phyloP scores from a whole-genome alignment of 2,888 invertebrate genomes.

The Microdon myrmicae region DNA sequence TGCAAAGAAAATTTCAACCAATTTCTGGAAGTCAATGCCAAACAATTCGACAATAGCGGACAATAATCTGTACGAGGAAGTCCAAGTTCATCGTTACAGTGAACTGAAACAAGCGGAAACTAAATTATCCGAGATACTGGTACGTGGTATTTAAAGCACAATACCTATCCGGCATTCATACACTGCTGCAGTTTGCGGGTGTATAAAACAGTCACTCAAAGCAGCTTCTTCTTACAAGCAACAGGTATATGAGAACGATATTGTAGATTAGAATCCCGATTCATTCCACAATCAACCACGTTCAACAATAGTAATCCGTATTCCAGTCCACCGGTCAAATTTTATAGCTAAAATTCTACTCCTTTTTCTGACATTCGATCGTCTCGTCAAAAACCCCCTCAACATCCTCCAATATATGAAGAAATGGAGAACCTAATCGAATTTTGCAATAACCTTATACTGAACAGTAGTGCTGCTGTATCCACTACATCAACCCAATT shows the following conservation, averaged over 20 bases:
- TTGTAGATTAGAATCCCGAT: conserved; percentile 27
- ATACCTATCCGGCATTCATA: conserved; percentile 12
- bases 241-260: conserved; percentile 34
- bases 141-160: conserved; percentile 1
- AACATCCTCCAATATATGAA: background rate
- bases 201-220: background rate
- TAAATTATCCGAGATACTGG: background rate
- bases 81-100: conserved; percentile 4
- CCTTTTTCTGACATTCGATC: conserved; percentile 48
- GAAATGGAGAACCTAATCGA: too few species aligned
- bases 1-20: conserved; percentile 1
- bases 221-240: conserved; percentile 9
- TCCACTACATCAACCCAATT: too few species aligned
- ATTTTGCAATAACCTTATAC: too few species aligned
- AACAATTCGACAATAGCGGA: conserved; percentile 16
- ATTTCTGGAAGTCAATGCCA: conserved; percentile 3
- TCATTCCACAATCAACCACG: conserved; percentile 23
- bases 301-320: conserved; percentile 18
- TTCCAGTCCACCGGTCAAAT: conserved; percentile 53
- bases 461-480: too few species aligned
- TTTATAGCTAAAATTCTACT: conserved; percentile 53
- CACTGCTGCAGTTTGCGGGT: conserved; percentile 1
- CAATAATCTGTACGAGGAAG: conserved; percentile 31
- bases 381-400: conserved; percentile 30
- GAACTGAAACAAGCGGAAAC: too few species aligned